phyloP scores from a whole-genome alignment of 2,888 invertebrate genomes.

The Pyrrhosoma nymphula region DNA sequence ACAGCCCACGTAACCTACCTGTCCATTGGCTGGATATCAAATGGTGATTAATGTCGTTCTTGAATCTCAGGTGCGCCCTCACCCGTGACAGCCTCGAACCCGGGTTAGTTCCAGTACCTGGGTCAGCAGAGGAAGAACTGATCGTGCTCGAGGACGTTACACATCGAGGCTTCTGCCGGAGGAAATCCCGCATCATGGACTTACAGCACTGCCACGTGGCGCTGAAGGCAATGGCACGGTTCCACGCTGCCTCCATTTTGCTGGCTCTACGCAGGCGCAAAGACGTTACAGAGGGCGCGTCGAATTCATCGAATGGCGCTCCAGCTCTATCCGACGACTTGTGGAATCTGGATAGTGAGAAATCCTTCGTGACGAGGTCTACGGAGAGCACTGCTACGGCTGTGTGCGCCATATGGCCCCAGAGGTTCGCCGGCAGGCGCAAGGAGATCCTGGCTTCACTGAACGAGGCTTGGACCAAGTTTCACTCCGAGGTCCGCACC shows the following conservation, averaged over 20 bases:
- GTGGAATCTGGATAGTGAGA: not conserved
- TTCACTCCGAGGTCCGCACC: not conserved
- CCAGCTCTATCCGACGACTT: not conserved
- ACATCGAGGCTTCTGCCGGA: not conserved
- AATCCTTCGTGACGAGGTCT: not conserved
- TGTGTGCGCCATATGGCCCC: not conserved
- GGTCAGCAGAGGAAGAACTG: not conserved
- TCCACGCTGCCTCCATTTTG: slow-evolving; percentile 23
- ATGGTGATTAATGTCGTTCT: too few species aligned
- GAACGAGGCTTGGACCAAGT: not conserved
- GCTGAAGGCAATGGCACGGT: not conserved
- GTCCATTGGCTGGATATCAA: too few species aligned
- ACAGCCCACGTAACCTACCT: too few species aligned
- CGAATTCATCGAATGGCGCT: not conserved
- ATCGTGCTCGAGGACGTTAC: not conserved
- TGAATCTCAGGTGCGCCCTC: not conserved
- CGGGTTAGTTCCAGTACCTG: not conserved
- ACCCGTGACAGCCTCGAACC: not conserved
- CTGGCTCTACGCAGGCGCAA: not conserved
- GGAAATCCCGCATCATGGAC: not conserved
- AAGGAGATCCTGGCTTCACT: not conserved
- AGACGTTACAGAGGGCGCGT: not conserved
- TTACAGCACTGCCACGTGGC: not conserved
- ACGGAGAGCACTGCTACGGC: not conserved
- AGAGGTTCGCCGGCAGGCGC: not conserved